phyloP scores from a whole-genome alignment of 2,888 invertebrate genomes.

The Caenorhabditis sp. region DNA sequence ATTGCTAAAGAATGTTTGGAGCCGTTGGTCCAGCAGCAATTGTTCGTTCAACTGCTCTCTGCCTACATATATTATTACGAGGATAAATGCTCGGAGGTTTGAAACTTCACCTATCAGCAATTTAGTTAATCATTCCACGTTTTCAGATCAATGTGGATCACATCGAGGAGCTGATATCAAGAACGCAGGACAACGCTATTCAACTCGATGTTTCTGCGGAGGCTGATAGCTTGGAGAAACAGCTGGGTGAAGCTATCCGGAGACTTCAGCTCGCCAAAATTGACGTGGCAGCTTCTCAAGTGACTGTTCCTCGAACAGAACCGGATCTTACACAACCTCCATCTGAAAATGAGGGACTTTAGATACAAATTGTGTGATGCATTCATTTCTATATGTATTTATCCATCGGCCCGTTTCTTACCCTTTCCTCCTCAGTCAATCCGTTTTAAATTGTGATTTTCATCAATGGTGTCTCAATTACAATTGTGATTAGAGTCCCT shows the following conservation, averaged over 20 bases:
- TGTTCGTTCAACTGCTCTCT: constrained; percentile 95
- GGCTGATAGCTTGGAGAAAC: constrained; percentile 96
- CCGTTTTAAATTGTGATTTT: constrained; percentile 27
- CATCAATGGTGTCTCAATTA: constrained; percentile 11
- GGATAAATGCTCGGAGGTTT: constrained; percentile 89
- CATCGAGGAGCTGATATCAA: constrained; percentile 90
- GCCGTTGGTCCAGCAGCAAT: constrained; percentile 94
- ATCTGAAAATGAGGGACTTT: constrained; percentile 46
- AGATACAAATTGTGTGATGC: neutral
- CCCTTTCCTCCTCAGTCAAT: neutral
- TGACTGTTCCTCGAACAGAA: neutral
- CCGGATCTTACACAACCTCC: constrained; percentile 47
- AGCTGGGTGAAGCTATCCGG: constrained; percentile 87
- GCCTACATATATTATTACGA: constrained; percentile 95
- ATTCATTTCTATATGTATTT: constrained; percentile 38
- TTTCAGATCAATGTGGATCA: constrained; percentile 87
- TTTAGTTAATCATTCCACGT: neutral
- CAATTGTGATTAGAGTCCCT: constrained; percentile 46
- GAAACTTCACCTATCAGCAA: too few species aligned
- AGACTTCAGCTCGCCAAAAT: constrained; percentile 53
- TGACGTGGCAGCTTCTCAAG: constrained; percentile 35
- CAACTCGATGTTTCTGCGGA: constrained; percentile 96
- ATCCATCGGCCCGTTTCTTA: neutral
- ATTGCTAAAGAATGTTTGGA: constrained; percentile 99
- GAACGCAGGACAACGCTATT: constrained; percentile 94